A percentile compares a stretch with the other conserved stretches of the same genome.
Evolutionary conservation across 2,888 invertebrate species (phyloP).

Genomic region (Agrotis ipsilon): DNA sequence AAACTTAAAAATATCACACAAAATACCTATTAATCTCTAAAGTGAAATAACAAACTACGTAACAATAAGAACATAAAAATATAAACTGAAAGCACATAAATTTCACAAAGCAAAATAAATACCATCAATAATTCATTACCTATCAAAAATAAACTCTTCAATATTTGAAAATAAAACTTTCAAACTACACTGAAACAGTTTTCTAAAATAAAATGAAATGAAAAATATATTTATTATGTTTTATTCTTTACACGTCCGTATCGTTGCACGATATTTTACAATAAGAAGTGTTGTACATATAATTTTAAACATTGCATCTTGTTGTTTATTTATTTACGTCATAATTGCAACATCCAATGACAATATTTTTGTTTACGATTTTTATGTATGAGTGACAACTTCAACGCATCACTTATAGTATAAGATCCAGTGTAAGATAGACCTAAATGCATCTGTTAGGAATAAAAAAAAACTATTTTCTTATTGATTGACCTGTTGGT

Average conservation of each 20-base stretch:
- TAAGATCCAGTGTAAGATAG: not conserved
- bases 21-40: not conserved
- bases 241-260: slow-evolving; percentile 20
- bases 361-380: slow-evolving; percentile 14
- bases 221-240: not conserved
- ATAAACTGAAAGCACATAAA: slow-evolving; percentile 24
- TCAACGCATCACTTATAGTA: not conserved
- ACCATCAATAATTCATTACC: slow-evolving; percentile 48
- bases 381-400: slow-evolving; percentile 6
- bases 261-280: not conserved
- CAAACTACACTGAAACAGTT: slow-evolving; percentile 17
- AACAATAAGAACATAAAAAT: not conserved
- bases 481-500: too few relatives aligned
- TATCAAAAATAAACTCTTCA: slow-evolving; percentile 24
- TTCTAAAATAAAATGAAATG: slow-evolving; percentile 19
- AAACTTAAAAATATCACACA: not conserved
- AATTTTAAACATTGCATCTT: not conserved
- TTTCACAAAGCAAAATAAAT: slow-evolving; percentile 15
- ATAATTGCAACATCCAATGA: not conserved
- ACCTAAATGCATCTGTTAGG: not conserved
- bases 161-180: slow-evolving; percentile 22
- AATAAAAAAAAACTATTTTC: not conserved
- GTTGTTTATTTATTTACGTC: slow-evolving; percentile 24
- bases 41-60: slow-evolving; percentile 1
- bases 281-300: slow-evolving; percentile 5